Base-by-base conservation (phyloP, 2,113 vertebrate species). In the Triplophysa dalaica region DNA sequence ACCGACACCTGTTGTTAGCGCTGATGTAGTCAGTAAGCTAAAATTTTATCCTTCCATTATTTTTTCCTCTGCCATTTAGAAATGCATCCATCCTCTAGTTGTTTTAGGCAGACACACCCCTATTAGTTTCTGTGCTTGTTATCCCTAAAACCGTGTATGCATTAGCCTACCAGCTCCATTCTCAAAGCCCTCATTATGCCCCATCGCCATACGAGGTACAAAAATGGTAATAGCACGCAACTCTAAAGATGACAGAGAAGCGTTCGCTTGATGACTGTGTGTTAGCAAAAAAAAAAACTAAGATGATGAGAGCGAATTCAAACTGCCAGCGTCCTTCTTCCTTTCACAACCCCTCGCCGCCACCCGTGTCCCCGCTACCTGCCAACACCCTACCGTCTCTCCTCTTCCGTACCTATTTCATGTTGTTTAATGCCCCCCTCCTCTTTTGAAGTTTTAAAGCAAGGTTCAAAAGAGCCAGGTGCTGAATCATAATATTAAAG, bases 401-500 rank as follows among this genome's bases (percentile, higher is more conserved):
- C 41, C 90, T 82, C 68, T 66, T 78, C 64, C 62, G 61, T 63
- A 79, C 70, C 74, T 88, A 91, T 95, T 95, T 95, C 93, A 95
- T 95, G 94, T 95, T 94, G 94, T 93, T 94, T 95, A 95, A 94
- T 95, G 94, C 93, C 94, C 93, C 92, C 94, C 94, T 90, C 91
- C 88, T 79, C 92, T 92, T 95, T 95, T 95, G 94, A 95, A 95
- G 95, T 95, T 81, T 95, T 95, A 94, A 94, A 95, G 93, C 92
- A 94, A 94, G 94, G 95, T 95, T 95, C 95, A 95, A 94, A 95
- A 94, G 93, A 95, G 93, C 93, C 95, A 95, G 94, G 95, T 95
- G 95, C 94, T 93, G 94, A 94, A 95, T 95, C 93, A 95, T 93
- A 95, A 95, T 95, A 95, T 95, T 95, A 95, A 95, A 95, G 95